Evolutionary conservation across 2,113 vertebrate genomes (phyloP).

Genomic region (Plecotus auritus): DNA sequence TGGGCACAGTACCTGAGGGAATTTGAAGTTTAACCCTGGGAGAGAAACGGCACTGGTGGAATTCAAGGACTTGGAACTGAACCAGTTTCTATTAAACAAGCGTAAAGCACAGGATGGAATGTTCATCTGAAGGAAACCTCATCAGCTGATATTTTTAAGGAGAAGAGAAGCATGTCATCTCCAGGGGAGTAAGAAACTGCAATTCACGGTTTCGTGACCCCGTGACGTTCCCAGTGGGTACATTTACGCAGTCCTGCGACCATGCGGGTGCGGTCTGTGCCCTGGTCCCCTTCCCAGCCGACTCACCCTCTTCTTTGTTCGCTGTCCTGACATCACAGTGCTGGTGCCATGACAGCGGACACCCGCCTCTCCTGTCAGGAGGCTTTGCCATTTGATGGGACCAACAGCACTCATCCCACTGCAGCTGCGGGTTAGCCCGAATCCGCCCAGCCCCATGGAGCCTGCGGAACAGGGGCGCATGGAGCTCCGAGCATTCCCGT

Average conservation of each 20-base stretch:
- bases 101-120: neutral
- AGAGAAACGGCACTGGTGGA: neutral
- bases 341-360: slow-evolving; percentile 69
- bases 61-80: neutral
- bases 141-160: neutral
- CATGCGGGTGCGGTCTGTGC: neutral
- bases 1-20: neutral
- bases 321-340: slow-evolving; percentile 1
- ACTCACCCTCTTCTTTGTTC: slow-evolving; percentile 56
- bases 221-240: neutral
- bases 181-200: neutral
- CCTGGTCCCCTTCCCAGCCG: neutral
- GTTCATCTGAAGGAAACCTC: neutral
- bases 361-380: slow-evolving; percentile 67
- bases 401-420: slow-evolving; percentile 65
- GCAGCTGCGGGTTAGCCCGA: slow-evolving; percentile 68
- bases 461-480: slow-evolving; percentile 69
- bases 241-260: neutral
- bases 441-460: slow-evolving; percentile 51
- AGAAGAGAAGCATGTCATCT: neutral
- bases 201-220: neutral
- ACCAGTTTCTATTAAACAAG: neutral
- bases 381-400: slow-evolving; percentile 64
- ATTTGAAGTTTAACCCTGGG: neutral
- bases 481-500: slow-evolving; percentile 49